A percentile compares a stretch with the other conserved stretches of the same genome.
phyloP scores from a whole-genome alignment of 2,888 invertebrate genomes.

The Congeria kusceri region DNA sequence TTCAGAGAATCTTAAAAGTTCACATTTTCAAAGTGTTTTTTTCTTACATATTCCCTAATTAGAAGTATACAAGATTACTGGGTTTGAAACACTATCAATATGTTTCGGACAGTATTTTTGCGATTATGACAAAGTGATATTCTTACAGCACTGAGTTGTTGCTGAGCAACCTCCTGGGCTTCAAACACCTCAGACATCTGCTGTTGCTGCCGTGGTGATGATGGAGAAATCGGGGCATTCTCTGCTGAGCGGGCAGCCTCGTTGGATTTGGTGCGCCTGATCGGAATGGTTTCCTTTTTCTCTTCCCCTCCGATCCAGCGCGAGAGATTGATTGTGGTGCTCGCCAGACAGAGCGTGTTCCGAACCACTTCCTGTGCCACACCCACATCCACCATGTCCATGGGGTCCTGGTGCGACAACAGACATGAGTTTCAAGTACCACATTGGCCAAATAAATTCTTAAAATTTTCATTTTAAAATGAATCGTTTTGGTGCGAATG shows the following conservation, averaged over 20 bases:
- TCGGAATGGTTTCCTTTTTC: constrained; percentile 60
- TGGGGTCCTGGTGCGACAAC: constrained; percentile 68
- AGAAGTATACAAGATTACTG: too few relatives aligned
- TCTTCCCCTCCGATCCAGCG: constrained; percentile 61
- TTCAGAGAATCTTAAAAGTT: too few relatives aligned
- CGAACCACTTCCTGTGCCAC: constrained; percentile 78
- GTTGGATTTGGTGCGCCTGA: constrained; percentile 50
- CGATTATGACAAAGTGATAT: background rate
- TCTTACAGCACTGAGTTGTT: constrained; percentile 69
- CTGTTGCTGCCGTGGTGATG: constrained; percentile 42
- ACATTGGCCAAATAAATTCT: too few relatives aligned
- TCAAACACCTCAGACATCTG: constrained; percentile 67
- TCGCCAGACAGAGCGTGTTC: constrained; percentile 77
- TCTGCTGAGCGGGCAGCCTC: constrained; percentile 40
- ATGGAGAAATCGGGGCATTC: constrained; percentile 12
- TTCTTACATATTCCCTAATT: too few relatives aligned
- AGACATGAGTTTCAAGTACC: background rate
- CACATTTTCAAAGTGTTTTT: too few relatives aligned
- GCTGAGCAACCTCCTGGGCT: constrained; percentile 57
- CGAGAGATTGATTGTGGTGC: constrained; percentile 76
- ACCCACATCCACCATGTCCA: constrained; percentile 79
- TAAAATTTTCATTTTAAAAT: too few relatives aligned
- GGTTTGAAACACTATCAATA: too few relatives aligned
- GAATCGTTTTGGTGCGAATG: too few relatives aligned
- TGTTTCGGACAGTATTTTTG: background rate